Base-by-base conservation (phyloP, 2,797 vertebrate genomes). In the Pampus argenteus region DNA sequence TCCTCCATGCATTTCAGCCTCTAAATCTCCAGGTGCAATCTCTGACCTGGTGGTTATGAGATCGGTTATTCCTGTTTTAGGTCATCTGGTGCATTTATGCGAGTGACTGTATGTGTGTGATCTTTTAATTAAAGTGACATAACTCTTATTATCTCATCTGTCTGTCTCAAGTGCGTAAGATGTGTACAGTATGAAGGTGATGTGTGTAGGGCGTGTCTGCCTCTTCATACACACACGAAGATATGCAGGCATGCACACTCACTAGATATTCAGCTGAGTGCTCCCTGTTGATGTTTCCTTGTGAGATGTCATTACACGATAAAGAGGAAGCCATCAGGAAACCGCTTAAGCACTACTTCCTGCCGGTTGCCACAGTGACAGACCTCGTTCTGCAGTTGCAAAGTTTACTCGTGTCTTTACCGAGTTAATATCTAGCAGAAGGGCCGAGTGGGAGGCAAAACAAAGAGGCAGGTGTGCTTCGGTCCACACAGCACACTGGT, bases 251-350 rank as follows among this genome's bases (percentile, higher is more conserved):
- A 50, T 55, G 54, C 18, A 34, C 52, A 25, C 44, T 23, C 9
- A 26, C 40, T 14, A 36, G 34, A 36, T 36, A 36, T 36, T 36
- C 34, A 36, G 34, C 34, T 3, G 34, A 36, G 34, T 36, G n/a
- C 22, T 40, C 13, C 62, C 57, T 80, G 76, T 73, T 76, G 80
- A 83, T 76, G 87, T 90, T 92, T 93, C 81, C 87, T 91, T 83
- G 82, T 76, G 84, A 93, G 94, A 95, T 95, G 93, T 92, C 92
- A 94, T 91, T 92, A 89, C 72, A 77, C 1, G 94, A 95, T 95
- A 95, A 94, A 93, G 92, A 87, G 93, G 93, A 94, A 94, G 91
- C 72, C 68, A 87, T 90, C 94, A 95, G 94, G 94, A 95, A 95
- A 95, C 94, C 92, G 82, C 92, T 92, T 93, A 94, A 94, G 91